Evolutionary conservation across 1,140 invertebrate species (phyloP).

Genomic region (Euwallacea similis): DNA sequence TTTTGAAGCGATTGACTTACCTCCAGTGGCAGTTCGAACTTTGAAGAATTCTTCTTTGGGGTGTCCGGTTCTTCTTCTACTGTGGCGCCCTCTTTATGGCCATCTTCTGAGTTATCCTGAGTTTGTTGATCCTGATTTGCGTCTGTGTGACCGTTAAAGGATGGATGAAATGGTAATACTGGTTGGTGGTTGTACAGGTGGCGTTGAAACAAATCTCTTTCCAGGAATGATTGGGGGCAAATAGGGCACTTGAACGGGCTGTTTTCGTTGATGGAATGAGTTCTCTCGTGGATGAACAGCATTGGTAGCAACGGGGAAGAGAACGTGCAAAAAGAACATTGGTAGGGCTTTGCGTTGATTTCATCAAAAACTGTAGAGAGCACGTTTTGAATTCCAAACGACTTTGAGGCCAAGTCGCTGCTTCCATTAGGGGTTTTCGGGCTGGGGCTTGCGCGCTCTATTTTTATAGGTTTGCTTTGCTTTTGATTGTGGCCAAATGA

Average conservation of each 20-base stretch:
- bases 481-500: conserved; percentile 44
- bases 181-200: conserved; percentile 63
- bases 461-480: conserved; percentile 35
- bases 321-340: conserved; percentile 86
- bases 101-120: conserved; percentile 44
- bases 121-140: conserved; percentile 44
- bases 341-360: conserved; percentile 71
- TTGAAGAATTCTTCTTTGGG: conserved; percentile 47
- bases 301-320: conserved; percentile 86
- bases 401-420: conserved; percentile 50
- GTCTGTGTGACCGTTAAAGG: conserved; percentile 53
- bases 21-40: conserved; percentile 54
- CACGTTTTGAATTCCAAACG: conserved; percentile 57
- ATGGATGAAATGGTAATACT: conserved; percentile 58
- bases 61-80: conserved; percentile 44
- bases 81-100: neutral
- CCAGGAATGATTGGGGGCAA: conserved; percentile 61
- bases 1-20: conserved; percentile 58
- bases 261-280: conserved; percentile 61
- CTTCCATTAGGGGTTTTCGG: conserved; percentile 66
- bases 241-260: conserved; percentile 61
- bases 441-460: conserved; percentile 56
- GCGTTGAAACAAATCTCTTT: conserved; percentile 62
- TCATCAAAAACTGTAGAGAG: conserved; percentile 63
- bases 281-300: conserved; percentile 87